Base-by-base conservation (phyloP, 2,888 invertebrate genomes). In the Eumerus sabulonum region DNA sequence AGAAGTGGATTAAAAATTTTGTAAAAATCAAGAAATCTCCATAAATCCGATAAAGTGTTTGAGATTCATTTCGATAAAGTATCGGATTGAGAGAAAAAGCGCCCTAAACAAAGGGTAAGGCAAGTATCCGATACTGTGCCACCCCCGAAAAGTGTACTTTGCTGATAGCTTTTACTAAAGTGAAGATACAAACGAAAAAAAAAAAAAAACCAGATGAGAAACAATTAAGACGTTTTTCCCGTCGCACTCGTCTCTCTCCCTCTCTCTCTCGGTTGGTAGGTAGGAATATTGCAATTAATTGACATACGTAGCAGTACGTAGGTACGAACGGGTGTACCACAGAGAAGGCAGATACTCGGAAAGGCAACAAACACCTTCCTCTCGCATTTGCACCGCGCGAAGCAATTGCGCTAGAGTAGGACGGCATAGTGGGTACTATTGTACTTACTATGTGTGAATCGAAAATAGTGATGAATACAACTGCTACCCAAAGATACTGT, bases 391-490 rank as follows among this genome's bases (percentile, higher is more conserved):
- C 48, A 62, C 62, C n/a, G 47, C 35, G 27, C 27, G n/a, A 50
- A 40, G 48, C 66, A 56, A 72, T 54, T 76, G 66, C 50, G 72
- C 50, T 72, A 76, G 76, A 72, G 59, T 72, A 62, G 72, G 76
- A 76, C 60, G 36, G 50, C 71, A 18, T 17, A 19, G 9, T 44
- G 44, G 40, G 59, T 76, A 60, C 60, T 50, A 63, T 11, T 40
- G 64, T 72, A 71, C 66, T 50, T 66, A 60, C 50, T 60, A 35
- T 71, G 66, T 76, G 66, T 70, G 62, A 62, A 60, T 66, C 57
- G 40, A n/a, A 71, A 57, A 70, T 74, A 62, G 73, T 68, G 74
- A 48, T 71, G 7, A 27, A 27, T 27, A 27, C 27, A 27, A 27
- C 27, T 9, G 40, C 11, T 40, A 11, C 5, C 5, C 27, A 40